Percentiles rank a stretch among this genome's conserved stretches.
These are phyloP conservation scores for Brachionichthys hirsutus DNA, from an alignment of 2,113 vertebrate species.

Conservation along the genomic window DNA sequence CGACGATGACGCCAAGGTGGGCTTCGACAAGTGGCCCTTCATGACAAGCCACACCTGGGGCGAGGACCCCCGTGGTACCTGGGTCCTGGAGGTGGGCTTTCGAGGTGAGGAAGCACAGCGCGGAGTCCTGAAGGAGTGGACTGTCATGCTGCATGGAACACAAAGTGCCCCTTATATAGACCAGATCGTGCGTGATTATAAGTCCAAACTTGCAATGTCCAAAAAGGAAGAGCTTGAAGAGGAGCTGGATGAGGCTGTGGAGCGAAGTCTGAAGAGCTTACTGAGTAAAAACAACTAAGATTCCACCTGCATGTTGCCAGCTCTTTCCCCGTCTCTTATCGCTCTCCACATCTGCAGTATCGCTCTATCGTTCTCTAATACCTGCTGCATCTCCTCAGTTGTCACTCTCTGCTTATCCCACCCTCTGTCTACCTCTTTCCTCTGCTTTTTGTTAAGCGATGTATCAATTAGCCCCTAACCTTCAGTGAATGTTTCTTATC, in stretches of 20 bases:
- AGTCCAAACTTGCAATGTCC: slow-evolving; percentile 99
- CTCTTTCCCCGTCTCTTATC: slow-evolving; percentile 37
- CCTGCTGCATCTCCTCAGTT: slow-evolving; percentile 38
- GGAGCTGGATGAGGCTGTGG: slow-evolving; percentile 95
- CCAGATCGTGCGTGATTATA: slow-evolving; percentile 96
- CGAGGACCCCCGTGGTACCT: slow-evolving; percentile 94
- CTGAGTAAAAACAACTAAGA: slow-evolving; percentile 85
- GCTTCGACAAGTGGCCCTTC: slow-evolving; percentile 99
- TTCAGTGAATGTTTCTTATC: slow-evolving; percentile 78
- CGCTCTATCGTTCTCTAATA: slow-evolving; percentile 42
- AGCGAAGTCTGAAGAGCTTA: slow-evolving; percentile 94
- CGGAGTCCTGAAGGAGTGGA: slow-evolving; percentile 95
- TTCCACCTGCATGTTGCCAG: slow-evolving; percentile 72
- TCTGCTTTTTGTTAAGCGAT: slow-evolving; percentile 63
- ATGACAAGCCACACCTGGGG: slow-evolving; percentile 99
- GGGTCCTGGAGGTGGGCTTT: slow-evolving; percentile 93
- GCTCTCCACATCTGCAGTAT: slow-evolving; percentile 33
- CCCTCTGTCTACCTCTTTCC: slow-evolving; percentile 44
- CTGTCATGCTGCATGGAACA: slow-evolving; percentile 96
- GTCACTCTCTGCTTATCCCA: slow-evolving; percentile 13
- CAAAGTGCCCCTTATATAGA: slow-evolving; percentile 98
- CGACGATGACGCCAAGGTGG: slow-evolving; percentile 95
- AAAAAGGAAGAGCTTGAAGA: slow-evolving; percentile 99
- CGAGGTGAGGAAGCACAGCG: slow-evolving; percentile 82
- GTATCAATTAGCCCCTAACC: slow-evolving; percentile 59